These are phyloP conservation scores for Agrochola macilenta DNA, from an alignment of 2,888 invertebrate genomes.

Conservation along the genomic window DNA sequence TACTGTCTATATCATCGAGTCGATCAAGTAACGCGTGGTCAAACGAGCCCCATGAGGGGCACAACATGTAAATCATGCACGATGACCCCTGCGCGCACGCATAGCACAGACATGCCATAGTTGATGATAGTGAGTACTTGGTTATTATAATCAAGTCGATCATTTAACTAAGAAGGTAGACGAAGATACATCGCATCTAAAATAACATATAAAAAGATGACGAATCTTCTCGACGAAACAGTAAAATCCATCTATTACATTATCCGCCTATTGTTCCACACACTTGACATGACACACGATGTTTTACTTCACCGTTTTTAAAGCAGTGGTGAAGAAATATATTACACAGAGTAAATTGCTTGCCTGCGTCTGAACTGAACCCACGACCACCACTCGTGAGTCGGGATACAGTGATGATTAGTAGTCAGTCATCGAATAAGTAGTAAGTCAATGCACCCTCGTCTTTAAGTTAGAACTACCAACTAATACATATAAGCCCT, in stretches of 20 bases:
- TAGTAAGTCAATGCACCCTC: neutral
- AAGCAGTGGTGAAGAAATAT: neutral
- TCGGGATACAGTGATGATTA: neutral
- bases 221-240: neutral
- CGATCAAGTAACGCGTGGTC: neutral
- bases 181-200: neutral
- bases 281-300: no score
- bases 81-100: no score
- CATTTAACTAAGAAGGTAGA: neutral
- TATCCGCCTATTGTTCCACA: neutral
- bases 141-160: neutral
- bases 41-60: no score
- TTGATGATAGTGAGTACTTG: slow-evolving; percentile 36
- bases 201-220: neutral
- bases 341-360: neutral
- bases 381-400: neutral
- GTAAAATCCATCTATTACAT: no score
- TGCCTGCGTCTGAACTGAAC: no score
- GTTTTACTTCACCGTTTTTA: neutral
- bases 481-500: neutral
- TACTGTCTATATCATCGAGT: neutral
- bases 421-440: neutral
- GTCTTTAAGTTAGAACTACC: neutral
- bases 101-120: slow-evolving; percentile 77
- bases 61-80: no score